Percentiles rank a stretch among this genome's conserved stretches.
Conservation (phyloP, 1,140 invertebrate species). For the Dendrolimus kikuchii region DNA sequence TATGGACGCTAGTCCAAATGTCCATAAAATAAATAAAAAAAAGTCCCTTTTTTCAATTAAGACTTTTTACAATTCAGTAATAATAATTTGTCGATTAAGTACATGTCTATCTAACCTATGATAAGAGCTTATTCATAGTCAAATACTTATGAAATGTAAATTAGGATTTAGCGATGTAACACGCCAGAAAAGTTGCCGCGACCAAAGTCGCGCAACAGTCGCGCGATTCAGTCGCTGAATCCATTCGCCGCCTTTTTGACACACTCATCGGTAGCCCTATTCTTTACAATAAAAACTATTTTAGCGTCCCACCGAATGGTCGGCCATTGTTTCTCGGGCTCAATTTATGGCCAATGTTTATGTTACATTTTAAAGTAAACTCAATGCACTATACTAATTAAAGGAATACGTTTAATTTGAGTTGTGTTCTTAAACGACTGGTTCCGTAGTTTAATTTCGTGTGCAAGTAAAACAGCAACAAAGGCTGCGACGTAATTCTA, state of each 20-base stretch:
- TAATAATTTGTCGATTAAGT: too few relatives aligned
- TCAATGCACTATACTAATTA: slow-evolving; percentile 3
- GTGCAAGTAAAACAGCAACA: slow-evolving; percentile 2
- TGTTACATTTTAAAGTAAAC: slow-evolving; percentile 6
- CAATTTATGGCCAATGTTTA: slow-evolving; percentile 6
- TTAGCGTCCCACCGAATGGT: slow-evolving; percentile 13
- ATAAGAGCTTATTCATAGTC: too few relatives aligned
- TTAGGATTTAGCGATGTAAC: too few relatives aligned
- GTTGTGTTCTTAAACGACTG: slow-evolving; percentile 5
- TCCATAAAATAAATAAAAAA: too few relatives aligned
- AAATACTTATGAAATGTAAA: too few relatives aligned
- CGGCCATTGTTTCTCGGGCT: slow-evolving; percentile 15
- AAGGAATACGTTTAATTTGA: slow-evolving; percentile 13
- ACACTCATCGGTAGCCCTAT: not conserved
- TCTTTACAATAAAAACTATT: slow-evolving; percentile 21
- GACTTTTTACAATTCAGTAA: too few relatives aligned
- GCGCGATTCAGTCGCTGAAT: too few relatives aligned
- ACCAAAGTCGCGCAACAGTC: too few relatives aligned
- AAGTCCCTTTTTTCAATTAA: too few relatives aligned
- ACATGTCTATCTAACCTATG: too few relatives aligned
- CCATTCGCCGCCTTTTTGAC: not conserved
- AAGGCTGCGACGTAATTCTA: slow-evolving; percentile 3
- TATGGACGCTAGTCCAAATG: too few relatives aligned
- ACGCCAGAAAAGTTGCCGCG: too few relatives aligned
- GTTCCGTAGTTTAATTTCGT: slow-evolving; percentile 6